Base-by-base conservation (phyloP, 1,140 invertebrate genomes). In the Harpegnathos saltator region DNA sequence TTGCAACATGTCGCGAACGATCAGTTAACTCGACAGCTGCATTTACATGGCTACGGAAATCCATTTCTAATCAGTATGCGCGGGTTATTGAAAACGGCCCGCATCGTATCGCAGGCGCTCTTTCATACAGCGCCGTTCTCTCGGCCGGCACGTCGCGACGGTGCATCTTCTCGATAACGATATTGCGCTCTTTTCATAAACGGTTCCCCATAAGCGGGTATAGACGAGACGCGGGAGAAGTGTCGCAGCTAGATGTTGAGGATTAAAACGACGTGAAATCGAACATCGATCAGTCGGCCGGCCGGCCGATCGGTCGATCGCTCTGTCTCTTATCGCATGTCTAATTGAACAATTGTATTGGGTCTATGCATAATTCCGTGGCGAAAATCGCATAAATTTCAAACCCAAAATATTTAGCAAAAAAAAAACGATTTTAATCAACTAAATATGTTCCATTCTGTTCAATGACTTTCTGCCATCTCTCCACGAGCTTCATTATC, bases 291-390 rank as follows among this genome's bases (percentile, higher is more conserved):
- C 65, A 19, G 26, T 58, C 33, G 50, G 56, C n/a, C n/a, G n/a
- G n/a, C n/a, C n/a, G n/a, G n/a, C n/a, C n/a, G n/a, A n/a, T 69
- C 52, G 12, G 19, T 0, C 63, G 26, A 56, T 58, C 33, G 29
- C 50, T 78, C n/a, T 22, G 26, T 78, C 50, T 80, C 62, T 66
- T 66, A 44, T 24, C 38, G 38, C n/a, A 69, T 52, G 14, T 29
- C n/a, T 69, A 80, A 80, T 80, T 80, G 56, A 80, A n/a, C 33
- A 56, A 78, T 78, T 56, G 44, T 19, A 29, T 58, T n/a, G n/a
- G n/a, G n/a, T n/a, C n/a, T n/a, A n/a, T n/a, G n/a, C n/a, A n/a
- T n/a, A n/a, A n/a, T n/a, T n/a, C n/a, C n/a, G n/a, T n/a, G n/a
- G n/a, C n/a, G n/a, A n/a, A n/a, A n/a, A n/a, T n/a, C n/a, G n/a